A percentile compares a stretch with the other conserved stretches of the same genome.
These are phyloP conservation scores for Babyrousa celebensis DNA, from an alignment of 2,797 vertebrate species.

Conservation along the genomic window DNA sequence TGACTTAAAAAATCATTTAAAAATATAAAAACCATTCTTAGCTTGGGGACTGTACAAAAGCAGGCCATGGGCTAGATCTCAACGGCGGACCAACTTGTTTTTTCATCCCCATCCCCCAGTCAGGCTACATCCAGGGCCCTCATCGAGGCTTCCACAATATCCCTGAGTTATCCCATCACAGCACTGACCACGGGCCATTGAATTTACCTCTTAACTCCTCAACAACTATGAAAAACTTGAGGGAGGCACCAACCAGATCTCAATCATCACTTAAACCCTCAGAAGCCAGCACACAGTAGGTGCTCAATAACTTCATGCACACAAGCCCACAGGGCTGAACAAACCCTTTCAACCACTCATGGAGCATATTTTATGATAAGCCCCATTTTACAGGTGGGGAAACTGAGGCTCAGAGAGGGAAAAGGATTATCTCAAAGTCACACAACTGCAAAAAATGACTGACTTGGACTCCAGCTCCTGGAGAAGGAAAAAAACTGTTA, in stretches of 20 bases:
- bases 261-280: neutral
- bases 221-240: rapidly evolving
- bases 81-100: no score
- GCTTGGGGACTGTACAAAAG: neutral
- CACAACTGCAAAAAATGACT: neutral
- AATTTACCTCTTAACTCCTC: neutral
- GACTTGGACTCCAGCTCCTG: neutral
- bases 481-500: neutral
- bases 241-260: neutral
- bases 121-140: neutral
- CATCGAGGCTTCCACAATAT: rapidly evolving
- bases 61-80: rapidly evolving
- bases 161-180: neutral
- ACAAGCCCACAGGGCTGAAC: neutral
- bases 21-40: neutral
- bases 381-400: neutral
- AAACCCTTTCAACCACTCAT: neutral
- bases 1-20: neutral
- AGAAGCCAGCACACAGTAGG: neutral
- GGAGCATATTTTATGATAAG: neutral
- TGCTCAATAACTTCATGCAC: rapidly evolving
- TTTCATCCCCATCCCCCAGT: no score
- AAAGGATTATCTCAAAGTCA: neutral
- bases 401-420: neutral
- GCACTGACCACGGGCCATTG: rapidly evolving